Evolutionary conservation across 2,888 invertebrate species (phyloP), one percentile per base, ranked within the genome.

Genomic region (Julus scanicus): DNA sequence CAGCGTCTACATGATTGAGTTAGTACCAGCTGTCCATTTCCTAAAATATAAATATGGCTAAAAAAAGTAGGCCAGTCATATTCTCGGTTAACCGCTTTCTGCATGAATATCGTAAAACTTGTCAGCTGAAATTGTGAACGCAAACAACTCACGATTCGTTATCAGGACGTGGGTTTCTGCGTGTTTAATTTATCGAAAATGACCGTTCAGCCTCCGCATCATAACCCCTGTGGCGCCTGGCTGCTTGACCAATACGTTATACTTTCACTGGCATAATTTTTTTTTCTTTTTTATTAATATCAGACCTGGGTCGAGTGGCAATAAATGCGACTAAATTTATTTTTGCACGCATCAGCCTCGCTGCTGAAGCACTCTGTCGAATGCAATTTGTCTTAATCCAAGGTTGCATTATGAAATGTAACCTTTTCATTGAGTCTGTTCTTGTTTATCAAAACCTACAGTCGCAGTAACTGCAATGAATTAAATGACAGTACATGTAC

Each of bases 31-130:
- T 71, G 71, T 71, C 71, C 71, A 29, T 71, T 71, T 71, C 71
- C 71, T 9, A 71, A 71, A 71, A 71, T 71, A 71, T 71, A 71
- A 71, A 71, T 71, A 71, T 71, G n/a, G 9, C 6, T 17, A 17
- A 29, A 29, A 71, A 71, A 71, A 71, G 71, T 71, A 71, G 71
- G n/a, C 71, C 71, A 71, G 29, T 11, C 71, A 20, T 63, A 63
- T 20, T 63, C 63, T 63, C 63, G 63, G 71, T 29, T 71, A 71
- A 71, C 71, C 71, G 29, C 71, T 71, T 71, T 71, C 71, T 71
- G 71, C 29, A 29, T 71, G n/a, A 71, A 71, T 71, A 29, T 71
- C 71, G 71, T 71, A 71, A 71, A 71, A 71, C 71, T 71, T 71
- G 71, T 71, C 71, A n/a, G n/a, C 13, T 71, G 11, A 71, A 71